These are phyloP conservation scores for Cynoglossus semilaevis DNA, from an alignment of 2,113 vertebrate genomes.

Conservation along the genomic window DNA sequence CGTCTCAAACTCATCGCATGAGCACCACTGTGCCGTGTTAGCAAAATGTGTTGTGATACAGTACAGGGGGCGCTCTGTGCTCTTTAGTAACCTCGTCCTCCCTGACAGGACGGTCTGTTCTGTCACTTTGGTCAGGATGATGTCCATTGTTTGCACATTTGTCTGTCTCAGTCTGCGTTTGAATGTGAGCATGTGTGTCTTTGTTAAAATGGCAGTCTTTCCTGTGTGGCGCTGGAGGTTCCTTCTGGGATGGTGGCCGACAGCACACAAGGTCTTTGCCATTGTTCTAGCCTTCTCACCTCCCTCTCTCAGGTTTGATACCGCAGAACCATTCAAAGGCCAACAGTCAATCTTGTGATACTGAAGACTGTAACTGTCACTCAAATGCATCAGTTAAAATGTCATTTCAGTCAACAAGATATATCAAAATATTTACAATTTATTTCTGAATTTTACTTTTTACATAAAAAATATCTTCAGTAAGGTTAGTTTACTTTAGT, in stretches of 20 bases:
- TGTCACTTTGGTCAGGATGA: slow-evolving; percentile 50
- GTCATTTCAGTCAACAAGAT: too few relatives aligned
- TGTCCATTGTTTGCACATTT: slow-evolving; percentile 55
- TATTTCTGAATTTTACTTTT: too few relatives aligned
- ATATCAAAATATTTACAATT: too few relatives aligned
- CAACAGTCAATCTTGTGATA: too few relatives aligned
- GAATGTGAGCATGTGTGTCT: too few relatives aligned
- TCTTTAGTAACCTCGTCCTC: slow-evolving; percentile 31
- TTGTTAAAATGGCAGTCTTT: slow-evolving; percentile 67
- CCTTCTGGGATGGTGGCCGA: slow-evolving; percentile 52
- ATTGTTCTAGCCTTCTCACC: slow-evolving; percentile 71
- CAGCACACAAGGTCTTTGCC: slow-evolving; percentile 63
- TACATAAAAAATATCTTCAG: too few relatives aligned
- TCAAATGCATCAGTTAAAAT: too few relatives aligned
- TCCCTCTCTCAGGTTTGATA: slow-evolving; percentile 53
- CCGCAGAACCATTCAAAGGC: too few relatives aligned
- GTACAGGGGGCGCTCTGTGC: background rate
- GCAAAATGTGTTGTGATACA: slow-evolving; percentile 11
- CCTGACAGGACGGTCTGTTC: slow-evolving; percentile 50
- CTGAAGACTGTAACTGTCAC: too few relatives aligned
- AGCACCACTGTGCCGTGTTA: slow-evolving; percentile 29
- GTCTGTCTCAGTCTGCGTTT: slow-evolving; percentile 50
- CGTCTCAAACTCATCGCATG: slow-evolving; percentile 3
- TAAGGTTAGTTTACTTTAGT: too few relatives aligned
- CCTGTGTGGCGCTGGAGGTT: slow-evolving; percentile 74